A percentile compares a stretch with the other conserved stretches of the same genome.
Conservation (phyloP, 2,113 vertebrate genomes). For the Myotis lucifugus region DNA sequence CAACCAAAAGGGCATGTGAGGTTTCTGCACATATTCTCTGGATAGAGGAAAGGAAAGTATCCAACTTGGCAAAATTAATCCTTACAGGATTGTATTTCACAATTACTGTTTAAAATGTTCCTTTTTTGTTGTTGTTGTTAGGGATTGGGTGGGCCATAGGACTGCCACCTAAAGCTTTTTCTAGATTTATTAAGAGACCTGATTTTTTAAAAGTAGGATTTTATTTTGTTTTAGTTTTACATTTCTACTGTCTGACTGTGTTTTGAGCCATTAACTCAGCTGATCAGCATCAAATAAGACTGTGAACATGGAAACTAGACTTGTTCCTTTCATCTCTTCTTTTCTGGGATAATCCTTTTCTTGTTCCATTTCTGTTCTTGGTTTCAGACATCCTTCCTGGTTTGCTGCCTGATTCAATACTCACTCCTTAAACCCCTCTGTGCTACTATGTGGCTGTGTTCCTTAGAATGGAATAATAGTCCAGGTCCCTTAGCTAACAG, state of each 20-base stretch:
- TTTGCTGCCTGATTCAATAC: not conserved
- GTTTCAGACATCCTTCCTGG: not conserved
- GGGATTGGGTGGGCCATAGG: not conserved
- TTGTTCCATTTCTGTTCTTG: not conserved
- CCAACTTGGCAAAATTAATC: slow-evolving; percentile 3
- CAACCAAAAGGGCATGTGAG: not conserved
- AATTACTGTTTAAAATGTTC: not conserved
- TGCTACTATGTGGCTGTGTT: not conserved
- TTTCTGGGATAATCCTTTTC: not conserved
- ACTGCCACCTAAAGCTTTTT: not conserved
- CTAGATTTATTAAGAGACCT: not conserved
- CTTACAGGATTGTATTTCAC: not conserved
- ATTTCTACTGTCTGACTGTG: not conserved
- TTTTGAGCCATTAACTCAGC: not conserved
- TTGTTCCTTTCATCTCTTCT: not conserved
- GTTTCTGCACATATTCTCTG: not conserved
- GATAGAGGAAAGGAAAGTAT: not conserved
- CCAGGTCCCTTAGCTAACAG: not conserved
- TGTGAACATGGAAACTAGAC: not conserved
- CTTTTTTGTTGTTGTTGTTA: not conserved
- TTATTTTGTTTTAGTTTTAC: not conserved
- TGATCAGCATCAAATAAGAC: not conserved
- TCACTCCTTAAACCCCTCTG: not conserved
- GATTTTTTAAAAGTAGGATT: not conserved
- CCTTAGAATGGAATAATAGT: not conserved